Conservation (phyloP, 2,888 invertebrate species). For the Tinea semifulvella region DNA sequence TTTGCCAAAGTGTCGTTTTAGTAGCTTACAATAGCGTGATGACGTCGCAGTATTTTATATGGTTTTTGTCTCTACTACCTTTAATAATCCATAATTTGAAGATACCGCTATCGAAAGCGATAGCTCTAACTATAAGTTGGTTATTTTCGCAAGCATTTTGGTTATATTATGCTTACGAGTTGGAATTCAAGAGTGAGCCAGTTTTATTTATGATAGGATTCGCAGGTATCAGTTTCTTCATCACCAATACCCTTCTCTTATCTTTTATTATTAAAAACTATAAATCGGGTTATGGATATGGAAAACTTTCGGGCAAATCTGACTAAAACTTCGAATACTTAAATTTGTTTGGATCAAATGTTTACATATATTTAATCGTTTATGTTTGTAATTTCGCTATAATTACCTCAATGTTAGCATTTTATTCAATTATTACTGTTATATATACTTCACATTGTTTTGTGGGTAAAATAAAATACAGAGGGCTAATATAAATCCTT, state of each 20-base stretch:
- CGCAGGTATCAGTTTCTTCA: conserved; percentile 84
- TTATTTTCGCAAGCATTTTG: conserved; percentile 81
- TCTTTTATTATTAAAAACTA: conserved; percentile 62
- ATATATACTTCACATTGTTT: too few species aligned
- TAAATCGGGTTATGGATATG: conserved; percentile 39
- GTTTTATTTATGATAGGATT: conserved; percentile 88
- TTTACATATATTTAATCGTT: too few species aligned
- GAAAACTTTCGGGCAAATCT: conserved; percentile 18
- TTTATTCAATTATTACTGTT: too few species aligned
- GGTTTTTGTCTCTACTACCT: conserved; percentile 93
- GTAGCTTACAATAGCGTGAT: conserved; percentile 95
- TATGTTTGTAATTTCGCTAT: too few species aligned
- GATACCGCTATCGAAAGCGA: conserved; percentile 53
- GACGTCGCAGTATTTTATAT: conserved; percentile 97
- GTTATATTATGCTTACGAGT: conserved; percentile 88
- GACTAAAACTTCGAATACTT: not conserved
- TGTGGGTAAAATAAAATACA: too few species aligned
- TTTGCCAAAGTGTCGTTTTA: conserved; percentile 85
- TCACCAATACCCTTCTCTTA: conserved; percentile 78
- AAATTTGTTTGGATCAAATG: conserved; percentile 7
- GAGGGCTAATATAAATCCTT: too few species aligned
- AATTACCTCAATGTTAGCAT: too few species aligned
- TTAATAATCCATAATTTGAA: conserved; percentile 77
- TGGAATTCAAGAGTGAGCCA: conserved; percentile 89
- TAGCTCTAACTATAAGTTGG: conserved; percentile 69